These are phyloP conservation scores for Athetis lepigone DNA, from an alignment of 2,888 invertebrate species.

Conservation along the genomic window DNA sequence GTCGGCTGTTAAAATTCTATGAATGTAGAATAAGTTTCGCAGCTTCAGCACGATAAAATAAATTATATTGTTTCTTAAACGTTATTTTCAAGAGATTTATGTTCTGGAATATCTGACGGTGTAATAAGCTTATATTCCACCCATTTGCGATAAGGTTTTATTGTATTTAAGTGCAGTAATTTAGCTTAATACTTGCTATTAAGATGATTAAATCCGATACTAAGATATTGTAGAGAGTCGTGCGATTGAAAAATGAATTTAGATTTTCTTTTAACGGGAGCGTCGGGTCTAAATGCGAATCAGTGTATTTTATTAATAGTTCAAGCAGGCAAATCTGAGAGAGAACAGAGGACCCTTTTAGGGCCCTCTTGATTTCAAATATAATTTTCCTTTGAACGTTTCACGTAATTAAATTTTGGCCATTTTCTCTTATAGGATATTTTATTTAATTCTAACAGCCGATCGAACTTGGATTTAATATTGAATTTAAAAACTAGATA, in stretches of 20 bases:
- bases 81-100: slow-evolving; percentile 47
- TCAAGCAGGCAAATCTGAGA: slow-evolving; percentile 49
- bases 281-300: slow-evolving; percentile 34
- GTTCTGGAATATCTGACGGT: slow-evolving; percentile 34
- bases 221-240: slow-evolving; percentile 33
- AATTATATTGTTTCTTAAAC: slow-evolving; percentile 35
- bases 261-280: slow-evolving; percentile 17
- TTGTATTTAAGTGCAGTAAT: slow-evolving; percentile 47
- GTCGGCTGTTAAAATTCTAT: slow-evolving; percentile 62
- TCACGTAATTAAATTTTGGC: slow-evolving; percentile 45
- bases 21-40: slow-evolving; percentile 25
- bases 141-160: slow-evolving; percentile 35
- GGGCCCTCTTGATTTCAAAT: slow-evolving; percentile 53
- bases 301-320: slow-evolving; percentile 59
- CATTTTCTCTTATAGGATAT: slow-evolving; percentile 47
- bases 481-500: slow-evolving; percentile 64
- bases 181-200: slow-evolving; percentile 36
- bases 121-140: slow-evolving; percentile 35
- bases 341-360: slow-evolving; percentile 46
- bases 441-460: slow-evolving; percentile 57
- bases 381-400: slow-evolving; percentile 55
- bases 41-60: slow-evolving; percentile 37
- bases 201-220: slow-evolving; percentile 43
- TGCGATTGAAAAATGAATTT: slow-evolving; percentile 50
- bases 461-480: slow-evolving; percentile 66